Evolutionary conservation across 2,113 vertebrate genomes (phyloP), one percentile per base, ranked within the genome.

Genomic region (Poecile atricapillus): DNA sequence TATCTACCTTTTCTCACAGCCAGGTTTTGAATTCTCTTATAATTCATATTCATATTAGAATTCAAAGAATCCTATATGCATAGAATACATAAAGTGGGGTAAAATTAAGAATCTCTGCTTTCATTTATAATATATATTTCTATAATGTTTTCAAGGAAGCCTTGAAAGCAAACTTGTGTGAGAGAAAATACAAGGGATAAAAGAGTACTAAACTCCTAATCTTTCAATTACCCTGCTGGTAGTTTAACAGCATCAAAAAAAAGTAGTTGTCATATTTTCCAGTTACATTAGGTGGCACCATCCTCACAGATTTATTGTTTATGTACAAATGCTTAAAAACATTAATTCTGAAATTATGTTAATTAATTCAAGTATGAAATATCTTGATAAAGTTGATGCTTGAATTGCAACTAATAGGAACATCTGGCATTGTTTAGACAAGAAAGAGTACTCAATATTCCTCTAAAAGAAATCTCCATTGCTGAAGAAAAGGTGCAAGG

Each of bases 261-360:
- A 86, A 81, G 50, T 6, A 35, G 35, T 27, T 86, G 84, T 50
- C 31, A 30, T 90, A 23, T 83, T 94, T 91, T 80, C 55, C 94
- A 15, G 37, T 74, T 93, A 96, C 98, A 86, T 95, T 91, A 98
- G 98, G 94, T 98, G 98, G 98, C 97, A 96, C 87, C 59, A 94
- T 97, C 39, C 53, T 77, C 97, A 93, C 84, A 84, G 93, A 91
- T 71, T 87, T 46, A 92, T 79, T 59, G 47, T 41, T 93, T 89
- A 78, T 5, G 13, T 53, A n/a, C 46, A 86, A 67, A 85, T 86
- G 15, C n/a, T 58, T 15, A 10, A 39, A 71, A 83, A 39, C 11
- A 13, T 20, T 33, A 7, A 13, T 53, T 79, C 63, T 64, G 65
- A 87, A 83, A 71, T 77, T 7, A 58, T 11, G 16, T 16, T 39